These are phyloP conservation scores for Heliconius melpomene DNA, from an alignment of 1,140 invertebrate species.

Conservation along the genomic window DNA sequence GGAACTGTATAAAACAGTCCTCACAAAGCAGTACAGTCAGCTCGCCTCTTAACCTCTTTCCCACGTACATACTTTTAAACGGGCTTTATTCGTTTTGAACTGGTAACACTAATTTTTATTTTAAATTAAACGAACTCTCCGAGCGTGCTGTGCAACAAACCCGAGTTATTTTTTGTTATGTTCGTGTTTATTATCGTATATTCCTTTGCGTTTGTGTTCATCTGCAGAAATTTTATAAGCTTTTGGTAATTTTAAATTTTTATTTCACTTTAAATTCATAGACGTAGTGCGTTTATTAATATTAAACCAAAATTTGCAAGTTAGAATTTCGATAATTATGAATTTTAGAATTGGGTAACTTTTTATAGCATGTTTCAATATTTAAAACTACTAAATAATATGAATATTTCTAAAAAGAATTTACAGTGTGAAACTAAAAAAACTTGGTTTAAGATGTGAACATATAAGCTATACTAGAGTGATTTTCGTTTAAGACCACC, in stretches of 20 bases:
- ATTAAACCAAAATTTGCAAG: too few species aligned
- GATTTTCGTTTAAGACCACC: slow-evolving; percentile 17
- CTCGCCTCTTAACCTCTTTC: slow-evolving; percentile 17
- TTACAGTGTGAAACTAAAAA: neutral
- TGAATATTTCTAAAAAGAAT: too few species aligned
- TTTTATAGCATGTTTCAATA: too few species aligned
- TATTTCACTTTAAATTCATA: neutral
- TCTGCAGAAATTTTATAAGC: neutral
- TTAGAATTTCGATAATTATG: too few species aligned
- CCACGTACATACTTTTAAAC: slow-evolving; percentile 1
- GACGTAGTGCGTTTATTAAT: neutral
- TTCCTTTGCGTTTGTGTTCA: neutral
- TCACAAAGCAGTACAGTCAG: neutral
- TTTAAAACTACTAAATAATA: too few species aligned
- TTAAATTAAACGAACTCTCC: neutral
- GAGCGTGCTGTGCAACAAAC: neutral
- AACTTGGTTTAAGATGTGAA: neutral
- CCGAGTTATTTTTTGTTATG: neutral
- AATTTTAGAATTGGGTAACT: too few species aligned
- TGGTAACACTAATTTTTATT: slow-evolving; percentile 23
- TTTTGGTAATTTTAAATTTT: neutral
- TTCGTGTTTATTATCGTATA: neutral
- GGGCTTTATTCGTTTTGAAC: slow-evolving; percentile 11
- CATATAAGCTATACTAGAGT: neutral
- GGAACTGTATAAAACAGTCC: neutral